Conservation (phyloP, 2,888 invertebrate genomes). For the Craniophora ligustri region DNA sequence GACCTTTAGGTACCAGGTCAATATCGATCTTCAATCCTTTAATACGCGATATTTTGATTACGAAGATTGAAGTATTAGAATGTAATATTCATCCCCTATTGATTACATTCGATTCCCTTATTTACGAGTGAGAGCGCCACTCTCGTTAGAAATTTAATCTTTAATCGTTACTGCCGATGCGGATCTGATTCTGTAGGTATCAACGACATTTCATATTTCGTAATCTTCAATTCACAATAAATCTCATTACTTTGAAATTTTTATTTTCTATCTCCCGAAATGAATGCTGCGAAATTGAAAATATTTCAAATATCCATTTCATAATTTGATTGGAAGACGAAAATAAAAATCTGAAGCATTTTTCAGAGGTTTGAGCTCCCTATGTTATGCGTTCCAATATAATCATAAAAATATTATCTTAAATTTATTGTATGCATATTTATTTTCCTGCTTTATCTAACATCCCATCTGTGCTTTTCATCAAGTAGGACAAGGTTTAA, state of each 20-base stretch:
- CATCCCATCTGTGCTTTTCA: too few species aligned
- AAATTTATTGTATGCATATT: too few species aligned
- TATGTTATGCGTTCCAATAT: too few species aligned
- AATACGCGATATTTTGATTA: not conserved
- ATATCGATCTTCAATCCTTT: not conserved
- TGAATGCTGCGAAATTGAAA: slow-evolving; percentile 4
- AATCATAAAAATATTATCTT: too few species aligned
- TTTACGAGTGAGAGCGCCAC: slow-evolving; percentile 26
- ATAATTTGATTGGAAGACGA: too few species aligned
- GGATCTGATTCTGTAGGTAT: slow-evolving; percentile 37
- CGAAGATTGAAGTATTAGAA: not conserved
- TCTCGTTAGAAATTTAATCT: slow-evolving; percentile 48
- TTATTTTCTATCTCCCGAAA: slow-evolving; percentile 22
- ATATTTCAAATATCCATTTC: not conserved
- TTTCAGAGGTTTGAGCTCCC: too few species aligned
- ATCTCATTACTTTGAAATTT: slow-evolving; percentile 43
- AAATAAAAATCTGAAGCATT: too few species aligned
- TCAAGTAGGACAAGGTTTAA: too few species aligned
- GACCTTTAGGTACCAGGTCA: too few species aligned
- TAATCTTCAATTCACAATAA: slow-evolving; percentile 38
- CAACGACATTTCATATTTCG: slow-evolving; percentile 44
- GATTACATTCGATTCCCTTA: slow-evolving; percentile 32
- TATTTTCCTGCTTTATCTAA: too few species aligned
- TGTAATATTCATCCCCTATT: slow-evolving; percentile 19
- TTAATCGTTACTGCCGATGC: slow-evolving; percentile 48